Conservation (phyloP, 2,797 vertebrate genomes). For the Dromococcyx pavoninus region DNA sequence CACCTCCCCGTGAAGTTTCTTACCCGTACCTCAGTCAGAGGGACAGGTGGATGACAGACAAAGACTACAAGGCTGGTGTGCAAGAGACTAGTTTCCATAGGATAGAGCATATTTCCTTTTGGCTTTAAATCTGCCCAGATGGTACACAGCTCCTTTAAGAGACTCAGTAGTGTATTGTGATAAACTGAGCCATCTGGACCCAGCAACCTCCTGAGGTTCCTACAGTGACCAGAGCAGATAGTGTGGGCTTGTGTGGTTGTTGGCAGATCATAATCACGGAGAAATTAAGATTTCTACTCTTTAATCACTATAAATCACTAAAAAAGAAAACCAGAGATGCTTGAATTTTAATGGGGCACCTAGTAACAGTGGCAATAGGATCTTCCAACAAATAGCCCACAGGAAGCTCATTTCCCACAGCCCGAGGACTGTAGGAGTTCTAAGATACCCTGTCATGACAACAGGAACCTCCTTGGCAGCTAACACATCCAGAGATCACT, state of each 20-base stretch:
- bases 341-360: neutral
- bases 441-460: neutral
- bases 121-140: constrained; percentile 15
- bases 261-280: neutral
- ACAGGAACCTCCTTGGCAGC: neutral
- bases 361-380: neutral
- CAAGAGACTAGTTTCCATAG: neutral
- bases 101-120: neutral
- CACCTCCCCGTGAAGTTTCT: neutral
- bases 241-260: neutral
- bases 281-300: neutral
- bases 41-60: neutral
- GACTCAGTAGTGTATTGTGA: neutral
- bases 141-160: constrained; percentile 10
- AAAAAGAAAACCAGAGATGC: neutral
- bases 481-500: neutral
- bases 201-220: constrained; percentile 10
- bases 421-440: neutral
- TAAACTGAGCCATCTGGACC: constrained; percentile 37
- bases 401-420: neutral
- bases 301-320: neutral
- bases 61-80: neutral
- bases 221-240: constrained; percentile 20
- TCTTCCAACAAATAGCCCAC: neutral
- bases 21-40: neutral